Base-by-base conservation (phyloP, 1,140 invertebrate species). In the Dendrolimus kikuchii region DNA sequence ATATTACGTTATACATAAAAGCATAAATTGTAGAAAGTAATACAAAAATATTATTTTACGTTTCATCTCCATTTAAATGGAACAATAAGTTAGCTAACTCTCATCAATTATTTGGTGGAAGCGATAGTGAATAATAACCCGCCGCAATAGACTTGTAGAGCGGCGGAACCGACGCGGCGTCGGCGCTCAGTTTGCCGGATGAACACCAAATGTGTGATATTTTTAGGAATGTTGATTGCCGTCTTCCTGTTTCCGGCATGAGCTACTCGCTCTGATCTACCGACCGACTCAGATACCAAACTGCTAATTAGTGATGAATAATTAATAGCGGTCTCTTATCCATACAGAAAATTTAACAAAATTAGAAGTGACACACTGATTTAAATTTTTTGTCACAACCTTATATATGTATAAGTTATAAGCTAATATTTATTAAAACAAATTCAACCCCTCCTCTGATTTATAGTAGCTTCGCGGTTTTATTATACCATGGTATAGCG, bases 151-250 rank as follows among this genome's bases (percentile, higher is more conserved):
- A 45, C n/a, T 45, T 6, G 36, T 7, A 51, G 49, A 38, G 55
- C 37, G 57, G 45, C 45, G 55, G 52, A 60, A 63, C 56, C 61
- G 53, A 46, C 9, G 48, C 59, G 56, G 40, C 63, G 47, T 23
- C 58, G 42, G 37, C 46, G 51, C 49, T 6, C 7, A 60, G 59
- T 51, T 68, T 70, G 66, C 75, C 82, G 81, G 79, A 83, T 78
- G 80, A 77, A 70, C 75, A 77, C 80, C 77, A 81, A 83, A 82
- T 81, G 81, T 80, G 76, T 74, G 69, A 74, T 86, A 86, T 86
- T 81, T 86, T 82, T 86, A 86, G 81, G 71, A 70, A 81, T 77
- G 82, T 84, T 81, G 82, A 84, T 84, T 82, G 74, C 79, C 59
- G 64, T 63, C 74, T 86, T 86, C 82, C 82, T 82, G 82, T 84